Conservation (phyloP, 1,140 invertebrate genomes). For the Trachymyrmex cornetzi region DNA sequence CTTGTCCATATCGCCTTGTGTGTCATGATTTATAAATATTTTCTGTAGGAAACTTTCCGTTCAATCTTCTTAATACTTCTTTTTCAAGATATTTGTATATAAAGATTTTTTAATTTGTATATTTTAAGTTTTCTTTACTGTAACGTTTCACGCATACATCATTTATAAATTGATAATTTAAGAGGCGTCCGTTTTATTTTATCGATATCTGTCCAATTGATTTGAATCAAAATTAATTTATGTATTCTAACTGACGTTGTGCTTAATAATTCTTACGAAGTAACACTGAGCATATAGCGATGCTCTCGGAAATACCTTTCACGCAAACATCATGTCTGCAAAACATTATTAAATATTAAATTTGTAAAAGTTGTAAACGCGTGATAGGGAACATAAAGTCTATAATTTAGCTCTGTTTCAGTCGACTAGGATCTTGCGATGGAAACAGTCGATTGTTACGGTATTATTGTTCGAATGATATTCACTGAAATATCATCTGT, state of each 20-base stretch:
- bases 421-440: neutral
- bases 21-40: neutral
- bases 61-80: neutral
- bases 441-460: conserved; percentile 17
- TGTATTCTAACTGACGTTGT: neutral
- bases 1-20: neutral
- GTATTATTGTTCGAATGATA: neutral
- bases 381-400: conserved; percentile 13
- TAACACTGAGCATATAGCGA: conserved; percentile 2
- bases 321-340: neutral
- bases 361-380: neutral
- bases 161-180: neutral
- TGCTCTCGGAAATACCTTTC: neutral
- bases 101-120: neutral
- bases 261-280: conserved; percentile 9
- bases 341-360: conserved; percentile 67
- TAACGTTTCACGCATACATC: neutral
- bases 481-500: neutral
- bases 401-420: conserved; percentile 22
- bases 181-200: neutral
- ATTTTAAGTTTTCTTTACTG: neutral
- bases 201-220: conserved; percentile 3
- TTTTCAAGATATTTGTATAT: neutral
- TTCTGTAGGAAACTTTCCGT: neutral
- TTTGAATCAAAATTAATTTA: conserved; percentile 26